Evolutionary conservation across 1,140 invertebrate species (phyloP).

Genomic region (Oedothorax gibbosus): DNA sequence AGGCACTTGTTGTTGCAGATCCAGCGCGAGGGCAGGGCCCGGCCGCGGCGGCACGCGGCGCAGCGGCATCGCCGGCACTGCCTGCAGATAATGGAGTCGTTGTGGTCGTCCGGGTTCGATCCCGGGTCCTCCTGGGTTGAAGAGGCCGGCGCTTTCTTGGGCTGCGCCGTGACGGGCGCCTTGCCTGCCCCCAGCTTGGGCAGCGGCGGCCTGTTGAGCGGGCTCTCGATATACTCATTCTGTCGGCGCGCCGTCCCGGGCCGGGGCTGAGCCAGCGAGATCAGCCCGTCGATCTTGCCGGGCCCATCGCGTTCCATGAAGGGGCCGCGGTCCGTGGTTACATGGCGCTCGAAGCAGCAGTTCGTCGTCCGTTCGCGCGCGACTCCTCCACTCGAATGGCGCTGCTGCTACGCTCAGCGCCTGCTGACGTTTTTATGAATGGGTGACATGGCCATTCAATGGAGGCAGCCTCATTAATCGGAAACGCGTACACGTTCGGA

Average conservation of each 20-base stretch:
- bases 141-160: constrained; percentile 49
- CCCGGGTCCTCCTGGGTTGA: constrained; percentile 9
- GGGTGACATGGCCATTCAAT: constrained; percentile 35
- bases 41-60: constrained; percentile 84
- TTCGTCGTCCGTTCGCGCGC: constrained; percentile 21
- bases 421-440: constrained; percentile 60
- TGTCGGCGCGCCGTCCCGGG: constrained; percentile 80
- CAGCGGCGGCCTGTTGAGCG: constrained; percentile 69
- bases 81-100: constrained; percentile 81
- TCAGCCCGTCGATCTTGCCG: constrained; percentile 65
- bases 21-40: constrained; percentile 86
- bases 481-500: constrained; percentile 41
- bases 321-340: not conserved
- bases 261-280: constrained; percentile 76
- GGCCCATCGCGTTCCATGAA: constrained; percentile 56
- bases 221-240: constrained; percentile 89
- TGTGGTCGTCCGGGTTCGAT: constrained; percentile 62
- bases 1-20: constrained; percentile 87
- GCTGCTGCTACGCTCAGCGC: constrained; percentile 35
- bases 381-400: constrained; percentile 11
- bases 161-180: constrained; percentile 54
- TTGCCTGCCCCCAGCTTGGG: constrained; percentile 1
- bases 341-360: not conserved
- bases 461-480: constrained; percentile 45
- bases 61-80: constrained; percentile 88